A percentile compares a stretch with the other conserved stretches of the same genome.
These are phyloP conservation scores for Paedocypris micromegethes DNA, from an alignment of 2,797 vertebrate species.

Conservation along the genomic window DNA sequence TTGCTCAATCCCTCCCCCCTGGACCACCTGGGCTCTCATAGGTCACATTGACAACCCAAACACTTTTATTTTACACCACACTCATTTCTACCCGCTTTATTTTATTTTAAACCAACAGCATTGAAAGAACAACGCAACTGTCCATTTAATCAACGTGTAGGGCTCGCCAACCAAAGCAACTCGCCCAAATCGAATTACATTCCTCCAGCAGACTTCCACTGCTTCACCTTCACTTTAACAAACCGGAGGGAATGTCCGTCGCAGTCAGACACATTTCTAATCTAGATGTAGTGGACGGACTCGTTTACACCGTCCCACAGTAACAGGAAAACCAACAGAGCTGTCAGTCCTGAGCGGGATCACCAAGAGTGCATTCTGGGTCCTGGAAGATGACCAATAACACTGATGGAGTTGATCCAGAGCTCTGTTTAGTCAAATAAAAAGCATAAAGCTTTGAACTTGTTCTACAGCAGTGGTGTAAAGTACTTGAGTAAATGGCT, in stretches of 20 bases:
- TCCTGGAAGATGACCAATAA: background rate
- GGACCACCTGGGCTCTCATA: no score
- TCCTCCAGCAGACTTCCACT: constrained; percentile 25
- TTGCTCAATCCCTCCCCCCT: no score
- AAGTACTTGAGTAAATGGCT: no score
- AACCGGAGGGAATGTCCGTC: constrained; percentile 10
- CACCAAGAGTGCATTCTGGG: background rate
- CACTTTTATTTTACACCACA: no score
- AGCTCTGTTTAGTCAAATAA: background rate
- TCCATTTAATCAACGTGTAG: no score
- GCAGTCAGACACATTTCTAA: constrained; percentile 15
- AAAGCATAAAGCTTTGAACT: background rate
- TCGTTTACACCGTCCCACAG: constrained; percentile 17
- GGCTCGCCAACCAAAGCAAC: constrained; percentile 16
- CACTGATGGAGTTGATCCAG: background rate
- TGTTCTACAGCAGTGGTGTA: no score
- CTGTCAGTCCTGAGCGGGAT: constrained; percentile 8
- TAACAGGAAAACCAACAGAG: background rate
- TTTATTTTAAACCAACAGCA: no score
- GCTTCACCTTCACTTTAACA: constrained; percentile 11
- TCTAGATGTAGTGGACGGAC: background rate
- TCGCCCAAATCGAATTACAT: background rate
- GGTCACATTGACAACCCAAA: no score
- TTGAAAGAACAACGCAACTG: no score
- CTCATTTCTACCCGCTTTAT: no score